Conservation (phyloP, 2,797 vertebrate genomes). For the Parambassis ranga region DNA sequence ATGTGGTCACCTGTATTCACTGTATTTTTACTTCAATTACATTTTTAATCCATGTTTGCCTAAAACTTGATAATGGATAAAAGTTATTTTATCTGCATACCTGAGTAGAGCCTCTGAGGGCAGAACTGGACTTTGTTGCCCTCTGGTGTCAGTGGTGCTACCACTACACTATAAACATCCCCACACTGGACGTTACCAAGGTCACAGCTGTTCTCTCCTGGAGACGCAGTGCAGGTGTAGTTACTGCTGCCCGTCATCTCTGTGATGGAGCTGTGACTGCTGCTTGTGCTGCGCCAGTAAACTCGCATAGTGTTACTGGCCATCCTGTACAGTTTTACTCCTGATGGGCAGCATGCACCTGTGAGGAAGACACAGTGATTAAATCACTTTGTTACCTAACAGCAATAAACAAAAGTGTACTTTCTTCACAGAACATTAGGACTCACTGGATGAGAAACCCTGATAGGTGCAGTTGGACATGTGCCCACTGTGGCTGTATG, state of each 20-base stretch:
- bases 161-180: slow-evolving; percentile 82
- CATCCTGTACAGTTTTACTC: slow-evolving; percentile 84
- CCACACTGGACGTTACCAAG: slow-evolving; percentile 82
- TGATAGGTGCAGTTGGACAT: slow-evolving; percentile 79
- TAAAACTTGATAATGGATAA: no score
- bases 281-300: slow-evolving; percentile 79
- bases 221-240: slow-evolving; percentile 80
- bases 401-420: no score
- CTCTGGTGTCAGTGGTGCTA: slow-evolving; percentile 81
- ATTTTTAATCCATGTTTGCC: no score
- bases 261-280: slow-evolving; percentile 70
- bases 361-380: not conserved
- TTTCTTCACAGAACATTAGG: no score
- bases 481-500: slow-evolving; percentile 83
- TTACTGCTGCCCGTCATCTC: slow-evolving; percentile 80
- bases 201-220: slow-evolving; percentile 82
- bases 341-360: slow-evolving; percentile 92
- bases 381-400: not conserved
- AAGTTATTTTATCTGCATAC: slow-evolving; percentile 53
- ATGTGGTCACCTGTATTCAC: not conserved
- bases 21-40: no score
- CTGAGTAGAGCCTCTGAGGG: slow-evolving; percentile 87
- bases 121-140: slow-evolving; percentile 84
- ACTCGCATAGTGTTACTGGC: slow-evolving; percentile 82
- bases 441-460: slow-evolving; percentile 91